phyloP scores from a whole-genome alignment of 2,797 vertebrate genomes.

The Alosa sapidissima region DNA sequence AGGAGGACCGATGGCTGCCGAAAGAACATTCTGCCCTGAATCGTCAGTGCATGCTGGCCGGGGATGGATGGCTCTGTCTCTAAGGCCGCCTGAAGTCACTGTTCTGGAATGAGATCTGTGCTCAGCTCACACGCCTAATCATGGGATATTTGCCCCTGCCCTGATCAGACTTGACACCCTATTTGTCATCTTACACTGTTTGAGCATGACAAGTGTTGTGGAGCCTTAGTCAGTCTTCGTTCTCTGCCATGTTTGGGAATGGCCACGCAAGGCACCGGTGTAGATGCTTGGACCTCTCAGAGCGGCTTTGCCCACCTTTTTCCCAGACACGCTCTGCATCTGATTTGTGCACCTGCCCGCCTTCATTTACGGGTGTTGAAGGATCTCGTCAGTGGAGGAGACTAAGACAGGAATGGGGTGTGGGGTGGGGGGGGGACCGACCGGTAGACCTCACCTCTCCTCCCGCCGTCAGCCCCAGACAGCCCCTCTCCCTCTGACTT shows the following conservation, averaged over 20 bases:
- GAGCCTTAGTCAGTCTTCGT: not conserved
- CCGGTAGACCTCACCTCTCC: slow-evolving; percentile 79
- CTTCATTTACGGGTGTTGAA: slow-evolving; percentile 82
- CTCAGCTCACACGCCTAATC: not conserved
- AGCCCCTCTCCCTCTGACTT: slow-evolving; percentile 50
- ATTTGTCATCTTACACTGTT: slow-evolving; percentile 14
- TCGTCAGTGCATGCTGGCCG: too few relatives aligned
- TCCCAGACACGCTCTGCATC: slow-evolving; percentile 45
- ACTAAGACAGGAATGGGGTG: not conserved
- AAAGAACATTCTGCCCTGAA: not conserved
- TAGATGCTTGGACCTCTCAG: not conserved
- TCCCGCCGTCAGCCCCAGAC: slow-evolving; percentile 61
- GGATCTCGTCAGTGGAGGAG: slow-evolving; percentile 72
- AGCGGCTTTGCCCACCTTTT: slow-evolving; percentile 45
- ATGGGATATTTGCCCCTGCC: not conserved
- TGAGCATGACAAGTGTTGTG: not conserved
- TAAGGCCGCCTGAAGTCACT: slow-evolving; percentile 21
- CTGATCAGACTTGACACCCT: not conserved
- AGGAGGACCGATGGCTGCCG: not conserved
- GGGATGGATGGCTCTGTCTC: not conserved
- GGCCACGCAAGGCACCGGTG: not conserved
- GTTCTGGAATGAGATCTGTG: not conserved
- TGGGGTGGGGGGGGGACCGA: slow-evolving; percentile 60
- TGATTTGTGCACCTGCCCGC: slow-evolving; percentile 74
- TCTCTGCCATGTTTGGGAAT: not conserved